These are phyloP conservation scores for Strix aluco DNA, from an alignment of 2,113 vertebrate species.

Conservation along the genomic window DNA sequence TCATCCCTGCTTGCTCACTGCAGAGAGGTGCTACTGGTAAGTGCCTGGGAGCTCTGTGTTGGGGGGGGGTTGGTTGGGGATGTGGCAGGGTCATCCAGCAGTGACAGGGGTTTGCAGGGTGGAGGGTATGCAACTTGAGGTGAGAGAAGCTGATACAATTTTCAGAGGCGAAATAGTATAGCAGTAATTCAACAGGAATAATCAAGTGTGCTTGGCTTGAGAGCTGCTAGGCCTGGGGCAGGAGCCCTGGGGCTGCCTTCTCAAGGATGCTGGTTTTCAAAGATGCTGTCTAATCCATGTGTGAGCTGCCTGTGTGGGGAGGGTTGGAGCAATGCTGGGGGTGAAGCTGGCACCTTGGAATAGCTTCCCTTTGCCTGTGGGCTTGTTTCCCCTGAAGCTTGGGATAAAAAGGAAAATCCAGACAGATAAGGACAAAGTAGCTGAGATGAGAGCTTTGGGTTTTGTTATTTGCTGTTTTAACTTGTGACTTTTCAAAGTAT, in stretches of 20 bases:
- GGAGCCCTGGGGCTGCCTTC: neutral
- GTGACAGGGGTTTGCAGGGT: neutral
- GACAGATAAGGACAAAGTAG: neutral
- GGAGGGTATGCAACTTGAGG: neutral
- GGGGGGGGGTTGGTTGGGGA: neutral
- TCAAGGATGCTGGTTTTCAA: neutral
- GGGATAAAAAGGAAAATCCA: neutral
- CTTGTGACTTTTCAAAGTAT: neutral
- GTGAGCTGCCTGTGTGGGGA: neutral
- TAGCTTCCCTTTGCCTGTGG: neutral
- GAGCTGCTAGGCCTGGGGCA: neutral
- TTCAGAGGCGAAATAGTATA: neutral
- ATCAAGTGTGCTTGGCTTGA: neutral
- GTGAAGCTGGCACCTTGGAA: neutral
- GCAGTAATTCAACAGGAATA: neutral
- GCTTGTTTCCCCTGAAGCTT: neutral
- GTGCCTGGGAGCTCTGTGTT: neutral
- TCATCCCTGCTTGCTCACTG: fast-evolving
- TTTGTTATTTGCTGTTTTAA: neutral
- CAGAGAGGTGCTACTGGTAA: neutral
- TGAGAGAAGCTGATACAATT: neutral
- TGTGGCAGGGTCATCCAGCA: fast-evolving
- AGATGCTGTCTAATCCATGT: neutral
- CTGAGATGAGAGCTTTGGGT: neutral
- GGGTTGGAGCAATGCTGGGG: neutral